Base-by-base conservation (phyloP, 2,888 invertebrate genomes). In the Pediacus dermestoides region DNA sequence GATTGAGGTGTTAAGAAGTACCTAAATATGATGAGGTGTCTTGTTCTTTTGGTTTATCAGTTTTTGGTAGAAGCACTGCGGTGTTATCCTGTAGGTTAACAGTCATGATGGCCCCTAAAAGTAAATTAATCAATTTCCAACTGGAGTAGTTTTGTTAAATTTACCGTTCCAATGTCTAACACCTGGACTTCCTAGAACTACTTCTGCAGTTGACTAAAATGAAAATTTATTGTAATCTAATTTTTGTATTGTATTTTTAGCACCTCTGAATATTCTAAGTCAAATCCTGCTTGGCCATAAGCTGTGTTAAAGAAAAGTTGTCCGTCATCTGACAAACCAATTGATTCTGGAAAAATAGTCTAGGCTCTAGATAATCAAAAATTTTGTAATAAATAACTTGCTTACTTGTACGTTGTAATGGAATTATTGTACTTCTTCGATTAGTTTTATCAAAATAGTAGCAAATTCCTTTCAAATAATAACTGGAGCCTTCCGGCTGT, bases 151-250 rank as follows among this genome's bases (percentile, higher is more conserved):
- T 31, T 28, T 40, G 10, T 30, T 12, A n/a, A 25, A 23, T 44
- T 38, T 39, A 53, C 53, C 53, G 27, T 44, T 47, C 47, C 46
- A 52, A 4, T 42, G 46, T 28, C 39, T 47, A 2, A 48, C 30
- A 12, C 52, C 53, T 6, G 52, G 48, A 2, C 48, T 47, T 23
- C 53, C 53, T n/a, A 52, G 23, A 16, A 52, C 21, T 7, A 47
- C 22, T 14, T 30, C 31, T 2, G 25, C 26, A 16, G 22, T 12
- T 21, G 23, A 12, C 32, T 21, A 15, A n/a, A n/a, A n/a, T n/a
- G n/a, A n/a, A n/a, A n/a, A n/a, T n/a, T n/a, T n/a, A n/a, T n/a
- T n/a, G n/a, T n/a, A n/a, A n/a, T n/a, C n/a, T n/a, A n/a, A n/a
- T n/a, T n/a, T n/a, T n/a, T n/a, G n/a, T n/a, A n/a, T n/a, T n/a